These are phyloP conservation scores for Bimastos eiseni DNA, from an alignment of 2,888 invertebrate species.

Conservation along the genomic window DNA sequence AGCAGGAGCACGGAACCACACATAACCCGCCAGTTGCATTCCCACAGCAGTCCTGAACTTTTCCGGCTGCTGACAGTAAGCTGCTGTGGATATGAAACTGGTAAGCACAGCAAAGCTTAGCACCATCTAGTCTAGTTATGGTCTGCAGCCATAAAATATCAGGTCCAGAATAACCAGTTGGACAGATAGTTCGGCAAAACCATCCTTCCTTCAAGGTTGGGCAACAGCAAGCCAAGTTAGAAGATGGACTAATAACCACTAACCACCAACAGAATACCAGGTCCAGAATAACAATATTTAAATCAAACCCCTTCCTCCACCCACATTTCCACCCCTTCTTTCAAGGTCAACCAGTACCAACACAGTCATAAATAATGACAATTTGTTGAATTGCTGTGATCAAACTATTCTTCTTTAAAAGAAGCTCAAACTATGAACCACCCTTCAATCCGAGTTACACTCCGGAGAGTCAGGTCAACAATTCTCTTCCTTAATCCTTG, in stretches of 20 bases:
- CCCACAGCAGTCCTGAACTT: not conserved
- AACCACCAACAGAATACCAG: too few relatives aligned
- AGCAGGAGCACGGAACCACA: not conserved
- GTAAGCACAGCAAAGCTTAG: constrained; percentile 1
- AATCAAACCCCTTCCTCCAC: too few relatives aligned
- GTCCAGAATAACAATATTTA: too few relatives aligned
- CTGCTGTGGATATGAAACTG: not conserved
- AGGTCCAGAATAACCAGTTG: too few relatives aligned
- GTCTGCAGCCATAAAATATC: too few relatives aligned
- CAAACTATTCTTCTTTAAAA: not conserved
- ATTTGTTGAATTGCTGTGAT: not conserved
- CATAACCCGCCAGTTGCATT: not conserved
- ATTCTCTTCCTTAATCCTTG: not conserved
- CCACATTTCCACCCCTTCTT: too few relatives aligned
- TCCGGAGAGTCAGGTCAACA: not conserved
- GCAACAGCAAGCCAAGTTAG: too few relatives aligned
- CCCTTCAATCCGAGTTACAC: not conserved
- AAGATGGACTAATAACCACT: too few relatives aligned
- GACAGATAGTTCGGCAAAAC: too few relatives aligned
- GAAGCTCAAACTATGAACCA: not conserved
- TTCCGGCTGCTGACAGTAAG: not conserved
- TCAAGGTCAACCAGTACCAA: not conserved
- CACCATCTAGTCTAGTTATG: not conserved
- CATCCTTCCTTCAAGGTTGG: too few relatives aligned
- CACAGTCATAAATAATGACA: not conserved